Evolutionary conservation across 2,888 invertebrate genomes (phyloP).

Genomic region (Quadroppia sp.): DNA sequence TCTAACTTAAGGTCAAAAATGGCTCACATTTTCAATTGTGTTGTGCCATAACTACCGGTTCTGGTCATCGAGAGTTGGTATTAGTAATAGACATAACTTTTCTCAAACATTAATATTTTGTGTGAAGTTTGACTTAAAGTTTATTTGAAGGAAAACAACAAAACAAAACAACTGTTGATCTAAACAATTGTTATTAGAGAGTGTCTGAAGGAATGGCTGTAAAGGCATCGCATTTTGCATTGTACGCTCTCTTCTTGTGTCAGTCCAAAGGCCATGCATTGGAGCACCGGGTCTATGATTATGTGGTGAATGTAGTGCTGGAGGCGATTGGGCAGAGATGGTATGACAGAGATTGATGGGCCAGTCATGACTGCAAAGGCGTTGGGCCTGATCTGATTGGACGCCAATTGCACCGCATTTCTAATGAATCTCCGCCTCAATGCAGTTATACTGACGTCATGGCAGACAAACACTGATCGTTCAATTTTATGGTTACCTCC

Average conservation of each 20-base stretch:
- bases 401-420: constrained; percentile 21
- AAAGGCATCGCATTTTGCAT: constrained; percentile 15
- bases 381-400: not conserved
- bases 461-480: not conserved
- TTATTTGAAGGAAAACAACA: constrained; percentile 5
- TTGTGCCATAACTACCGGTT: constrained; percentile 21
- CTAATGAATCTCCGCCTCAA: constrained; percentile 31
- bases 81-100: constrained; percentile 17
- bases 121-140: not conserved
- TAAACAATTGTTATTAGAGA: constrained; percentile 25
- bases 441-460: constrained; percentile 35
- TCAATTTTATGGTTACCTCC: constrained; percentile 30
- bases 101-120: not conserved
- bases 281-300: constrained; percentile 3
- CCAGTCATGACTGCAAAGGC: constrained; percentile 21
- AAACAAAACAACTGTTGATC: constrained; percentile 35
- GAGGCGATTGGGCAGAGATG: constrained; percentile 11
- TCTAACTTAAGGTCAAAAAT: constrained; percentile 27
- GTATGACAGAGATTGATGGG: constrained; percentile 11
- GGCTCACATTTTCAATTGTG: constrained; percentile 17
- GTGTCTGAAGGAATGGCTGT: not conserved
- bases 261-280: too few relatives aligned
- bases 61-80: not conserved
- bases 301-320: constrained; percentile 8
- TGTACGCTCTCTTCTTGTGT: not conserved